Evolutionary conservation across 1,140 invertebrate genomes (phyloP).

Genomic region (Sitophilus oryzae): DNA sequence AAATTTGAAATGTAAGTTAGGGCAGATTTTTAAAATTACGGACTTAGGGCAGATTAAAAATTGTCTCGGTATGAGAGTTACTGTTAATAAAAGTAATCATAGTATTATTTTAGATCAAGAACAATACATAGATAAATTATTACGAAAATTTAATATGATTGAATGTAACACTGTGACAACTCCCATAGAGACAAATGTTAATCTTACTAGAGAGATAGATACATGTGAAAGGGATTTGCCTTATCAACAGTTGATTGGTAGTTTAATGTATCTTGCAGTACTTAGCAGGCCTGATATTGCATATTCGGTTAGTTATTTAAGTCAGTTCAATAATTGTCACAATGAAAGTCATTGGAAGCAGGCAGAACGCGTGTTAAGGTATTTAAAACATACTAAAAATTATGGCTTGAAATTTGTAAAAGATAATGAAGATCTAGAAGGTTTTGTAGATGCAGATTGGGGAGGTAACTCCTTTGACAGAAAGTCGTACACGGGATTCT

Average conservation of each 20-base stretch:
- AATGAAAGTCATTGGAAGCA: slow-evolving; percentile 37
- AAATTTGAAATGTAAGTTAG: no score
- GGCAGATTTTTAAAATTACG: no score
- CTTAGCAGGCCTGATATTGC: slow-evolving; percentile 46
- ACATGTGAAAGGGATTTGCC: slow-evolving; percentile 14
- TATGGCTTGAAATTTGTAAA: slow-evolving; percentile 13
- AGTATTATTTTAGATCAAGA: no score
- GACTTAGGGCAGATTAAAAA: no score
- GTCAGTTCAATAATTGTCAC: slow-evolving; percentile 40
- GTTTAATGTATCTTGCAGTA: slow-evolving; percentile 44
- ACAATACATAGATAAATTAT: slow-evolving; percentile 26
- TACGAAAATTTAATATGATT: slow-evolving; percentile 21
- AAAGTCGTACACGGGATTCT: slow-evolving; percentile 33
- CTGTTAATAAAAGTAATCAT: no score
- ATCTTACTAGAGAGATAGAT: no score
- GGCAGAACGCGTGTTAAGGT: slow-evolving; percentile 43
- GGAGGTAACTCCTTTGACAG: no score
- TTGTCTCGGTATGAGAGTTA: no score
- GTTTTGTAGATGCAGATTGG: slow-evolving; percentile 44
- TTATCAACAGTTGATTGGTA: slow-evolving; percentile 44
- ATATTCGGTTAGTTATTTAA: slow-evolving; percentile 42
- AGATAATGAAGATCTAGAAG: slow-evolving; percentile 20
- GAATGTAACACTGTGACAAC: slow-evolving; percentile 15
- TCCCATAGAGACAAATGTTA: slow-evolving; percentile 15
- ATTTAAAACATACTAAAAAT: slow-evolving; percentile 41